Conservation (phyloP, 2,888 invertebrate species). For the Latheticus oryzae region DNA sequence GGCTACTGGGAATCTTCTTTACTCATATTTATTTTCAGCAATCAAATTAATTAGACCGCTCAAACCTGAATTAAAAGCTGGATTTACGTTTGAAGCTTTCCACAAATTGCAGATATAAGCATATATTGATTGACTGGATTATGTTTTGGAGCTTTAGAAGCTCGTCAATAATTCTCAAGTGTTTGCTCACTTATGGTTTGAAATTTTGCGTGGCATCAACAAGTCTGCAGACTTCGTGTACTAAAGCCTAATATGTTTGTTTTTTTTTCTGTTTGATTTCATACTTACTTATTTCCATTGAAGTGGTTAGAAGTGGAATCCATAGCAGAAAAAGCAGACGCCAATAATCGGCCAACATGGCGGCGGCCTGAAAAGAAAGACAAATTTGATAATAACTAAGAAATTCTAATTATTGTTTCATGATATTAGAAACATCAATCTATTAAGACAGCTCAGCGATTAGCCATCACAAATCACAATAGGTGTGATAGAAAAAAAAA, state of each 20-base stretch:
- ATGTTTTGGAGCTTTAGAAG: constrained; percentile 2
- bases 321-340: constrained; percentile 57
- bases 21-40: constrained; percentile 33
- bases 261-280: constrained; percentile 31
- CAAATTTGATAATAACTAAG: no score
- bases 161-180: constrained; percentile 17
- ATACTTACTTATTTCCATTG: constrained; percentile 61
- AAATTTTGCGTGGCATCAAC: constrained; percentile 20
- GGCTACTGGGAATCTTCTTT: constrained; percentile 23
- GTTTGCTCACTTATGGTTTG: constrained; percentile 22
- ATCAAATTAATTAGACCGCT: constrained; percentile 40
- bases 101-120: no score
- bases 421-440: no score
- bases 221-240: constrained; percentile 7
- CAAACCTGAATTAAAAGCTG: constrained; percentile 29
- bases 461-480: no score
- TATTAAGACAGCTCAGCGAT: no score
- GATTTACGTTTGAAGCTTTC: no score
- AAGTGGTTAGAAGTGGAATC: constrained; percentile 57
- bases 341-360: constrained; percentile 60
- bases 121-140: no score
- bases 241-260: constrained; percentile 17
- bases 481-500: no score
- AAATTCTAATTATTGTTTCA: no score
- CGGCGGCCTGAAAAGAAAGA: constrained; percentile 53